These are phyloP conservation scores for Parazoanthus swiftii DNA, from an alignment of 92 coral and sea anemone genomes.

Conservation along the genomic window DNA sequence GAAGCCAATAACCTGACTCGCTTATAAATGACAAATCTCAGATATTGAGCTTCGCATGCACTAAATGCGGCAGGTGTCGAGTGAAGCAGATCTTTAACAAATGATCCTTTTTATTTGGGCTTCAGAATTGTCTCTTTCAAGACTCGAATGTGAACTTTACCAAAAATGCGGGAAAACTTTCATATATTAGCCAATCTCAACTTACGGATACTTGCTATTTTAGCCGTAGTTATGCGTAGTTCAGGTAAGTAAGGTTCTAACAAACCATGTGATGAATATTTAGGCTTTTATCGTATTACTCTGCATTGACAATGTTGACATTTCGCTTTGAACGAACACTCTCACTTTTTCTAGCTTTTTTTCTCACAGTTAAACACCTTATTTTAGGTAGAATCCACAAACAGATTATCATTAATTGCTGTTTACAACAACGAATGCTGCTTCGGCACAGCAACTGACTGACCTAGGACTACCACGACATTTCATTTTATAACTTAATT, in stretches of 20 bases:
- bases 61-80: not conserved
- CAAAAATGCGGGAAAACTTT: not conserved
- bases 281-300: not conserved
- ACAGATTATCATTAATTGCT: constrained; percentile 10
- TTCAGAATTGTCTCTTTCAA: not conserved
- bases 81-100: not conserved
- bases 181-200: not conserved
- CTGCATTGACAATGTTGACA: not conserved
- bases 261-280: not conserved
- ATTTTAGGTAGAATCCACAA: not conserved
- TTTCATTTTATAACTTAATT: not conserved
- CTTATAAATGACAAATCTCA: constrained; percentile 2
- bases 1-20: constrained; percentile 1
- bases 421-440: not conserved
- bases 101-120: not conserved
- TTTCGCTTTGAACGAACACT: not conserved
- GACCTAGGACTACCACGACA: not conserved
- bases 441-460: not conserved
- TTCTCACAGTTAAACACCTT: not conserved
- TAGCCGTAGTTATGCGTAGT: not conserved
- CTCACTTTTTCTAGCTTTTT: not conserved
- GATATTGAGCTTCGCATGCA: not conserved
- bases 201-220: not conserved
- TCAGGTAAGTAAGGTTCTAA: not conserved
- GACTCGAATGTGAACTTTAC: not conserved